Evolutionary conservation across 2,113 vertebrate species (phyloP).

Genomic region (Regulus satrapa): DNA sequence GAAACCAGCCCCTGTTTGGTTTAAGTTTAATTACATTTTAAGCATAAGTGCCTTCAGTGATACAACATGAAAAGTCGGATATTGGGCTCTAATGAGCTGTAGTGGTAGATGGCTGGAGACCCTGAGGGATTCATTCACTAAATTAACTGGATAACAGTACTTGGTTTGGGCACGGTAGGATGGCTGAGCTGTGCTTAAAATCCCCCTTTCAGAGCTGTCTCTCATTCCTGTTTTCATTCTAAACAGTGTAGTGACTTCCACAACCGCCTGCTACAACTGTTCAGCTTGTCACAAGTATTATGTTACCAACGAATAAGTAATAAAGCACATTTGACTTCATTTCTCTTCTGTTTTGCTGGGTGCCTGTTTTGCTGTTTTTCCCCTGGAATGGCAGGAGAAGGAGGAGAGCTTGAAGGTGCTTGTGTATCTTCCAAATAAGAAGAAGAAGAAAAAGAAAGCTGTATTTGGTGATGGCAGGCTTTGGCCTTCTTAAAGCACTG

Average conservation of each 20-base stretch:
- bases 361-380: no score
- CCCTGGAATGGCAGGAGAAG: background rate
- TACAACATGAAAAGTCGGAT: conserved; percentile 74
- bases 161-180: conserved; percentile 79
- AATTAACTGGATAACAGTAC: conserved; percentile 83
- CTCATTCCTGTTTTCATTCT: conserved; percentile 71
- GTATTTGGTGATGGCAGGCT: background rate
- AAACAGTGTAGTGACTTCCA: conserved; percentile 73
- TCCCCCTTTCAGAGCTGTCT: conserved; percentile 71
- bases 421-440: background rate
- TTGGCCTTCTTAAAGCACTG: conserved; percentile 8
- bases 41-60: conserved; percentile 79
- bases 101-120: conserved; percentile 79
- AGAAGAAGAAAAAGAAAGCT: background rate
- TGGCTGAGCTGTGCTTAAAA: conserved; percentile 75
- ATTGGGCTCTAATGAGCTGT: conserved; percentile 87
- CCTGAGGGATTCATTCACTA: conserved; percentile 80
- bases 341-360: conserved; percentile 3
- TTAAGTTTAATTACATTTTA: conserved; percentile 91
- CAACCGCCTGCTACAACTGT: conserved; percentile 77
- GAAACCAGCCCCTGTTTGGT: conserved; percentile 84
- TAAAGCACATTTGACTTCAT: conserved; percentile 74
- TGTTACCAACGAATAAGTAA: conserved; percentile 84
- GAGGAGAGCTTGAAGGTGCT: conserved; percentile 9
- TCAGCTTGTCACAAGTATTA: conserved; percentile 81